A percentile compares a stretch with the other conserved stretches of the same genome.
phyloP scores from a whole-genome alignment of 2,113 vertebrate species.

The Gasterosteus aculeatus region DNA sequence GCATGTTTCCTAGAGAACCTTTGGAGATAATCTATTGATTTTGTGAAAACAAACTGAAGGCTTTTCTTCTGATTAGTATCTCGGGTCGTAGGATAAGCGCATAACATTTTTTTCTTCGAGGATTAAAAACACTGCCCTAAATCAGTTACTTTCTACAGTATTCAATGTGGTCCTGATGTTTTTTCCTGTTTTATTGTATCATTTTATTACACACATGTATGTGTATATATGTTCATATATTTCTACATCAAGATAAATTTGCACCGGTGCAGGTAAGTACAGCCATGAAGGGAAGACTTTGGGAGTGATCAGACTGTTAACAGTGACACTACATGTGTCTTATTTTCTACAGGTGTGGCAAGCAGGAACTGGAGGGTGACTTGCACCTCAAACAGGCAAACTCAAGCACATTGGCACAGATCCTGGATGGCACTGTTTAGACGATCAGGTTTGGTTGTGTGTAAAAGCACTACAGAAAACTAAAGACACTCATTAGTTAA shows the following conservation, averaged over 20 bases:
- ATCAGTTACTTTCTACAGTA: neutral
- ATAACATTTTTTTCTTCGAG: neutral
- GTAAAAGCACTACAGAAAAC: slow-evolving; percentile 92
- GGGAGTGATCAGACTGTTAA: neutral
- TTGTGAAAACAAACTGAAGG: neutral
- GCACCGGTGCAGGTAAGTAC: neutral
- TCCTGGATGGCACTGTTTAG: slow-evolving; percentile 89
- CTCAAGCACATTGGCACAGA: slow-evolving; percentile 91
- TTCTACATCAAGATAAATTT: neutral
- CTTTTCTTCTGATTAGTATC: neutral
- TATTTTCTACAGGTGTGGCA: slow-evolving; percentile 82
- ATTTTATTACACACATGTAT: neutral
- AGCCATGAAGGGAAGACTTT: neutral
- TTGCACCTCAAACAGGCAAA: slow-evolving; percentile 87
- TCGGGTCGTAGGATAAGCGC: neutral
- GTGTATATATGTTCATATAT: no score
- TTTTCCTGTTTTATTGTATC: neutral
- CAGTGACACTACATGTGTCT: neutral
- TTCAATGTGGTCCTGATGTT: neutral
- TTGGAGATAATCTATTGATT: neutral
- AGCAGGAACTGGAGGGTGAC: slow-evolving; percentile 88
- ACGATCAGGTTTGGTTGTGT: slow-evolving; percentile 73
- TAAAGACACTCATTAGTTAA: slow-evolving; percentile 84
- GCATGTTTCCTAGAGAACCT: neutral
- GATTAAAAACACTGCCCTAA: neutral